These are phyloP conservation scores for Oxygymnocypris stewartii DNA, from an alignment of 2,113 vertebrate genomes.

Conservation along the genomic window DNA sequence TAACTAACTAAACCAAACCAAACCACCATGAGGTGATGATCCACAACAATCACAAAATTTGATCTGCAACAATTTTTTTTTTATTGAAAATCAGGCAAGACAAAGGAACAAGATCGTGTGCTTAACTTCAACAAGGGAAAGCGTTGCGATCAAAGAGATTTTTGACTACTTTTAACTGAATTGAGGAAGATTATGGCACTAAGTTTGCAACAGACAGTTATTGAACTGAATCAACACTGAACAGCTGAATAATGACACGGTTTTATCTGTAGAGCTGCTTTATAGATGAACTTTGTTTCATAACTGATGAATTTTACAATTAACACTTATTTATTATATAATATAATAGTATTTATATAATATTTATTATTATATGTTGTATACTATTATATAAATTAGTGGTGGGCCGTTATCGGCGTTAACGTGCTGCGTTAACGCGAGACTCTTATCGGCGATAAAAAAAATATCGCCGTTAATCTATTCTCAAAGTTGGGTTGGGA, in stretches of 20 bases:
- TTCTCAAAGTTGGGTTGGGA: too few species aligned
- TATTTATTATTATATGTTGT: too few species aligned
- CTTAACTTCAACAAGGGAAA: background rate
- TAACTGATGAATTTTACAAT: background rate
- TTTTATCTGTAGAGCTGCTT: background rate
- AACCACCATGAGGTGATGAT: too few species aligned
- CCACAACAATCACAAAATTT: too few species aligned
- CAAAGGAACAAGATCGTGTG: background rate
- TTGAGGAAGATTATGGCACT: background rate
- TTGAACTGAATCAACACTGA: background rate
- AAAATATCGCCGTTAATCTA: too few species aligned
- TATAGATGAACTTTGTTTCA: background rate
- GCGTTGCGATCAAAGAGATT: background rate
- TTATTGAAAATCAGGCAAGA: background rate
- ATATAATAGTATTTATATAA: too few species aligned
- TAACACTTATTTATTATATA: background rate
- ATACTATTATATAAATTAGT: too few species aligned
- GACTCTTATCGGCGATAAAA: too few species aligned
- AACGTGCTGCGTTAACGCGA: too few species aligned
- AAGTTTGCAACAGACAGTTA: background rate
- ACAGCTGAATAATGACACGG: background rate
- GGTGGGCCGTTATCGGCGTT: too few species aligned
- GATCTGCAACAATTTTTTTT: too few species aligned
- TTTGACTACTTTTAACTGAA: background rate
- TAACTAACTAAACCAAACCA: too few species aligned